Base-by-base conservation (phyloP, 2,113 vertebrate genomes). In the Cololabis saira region DNA sequence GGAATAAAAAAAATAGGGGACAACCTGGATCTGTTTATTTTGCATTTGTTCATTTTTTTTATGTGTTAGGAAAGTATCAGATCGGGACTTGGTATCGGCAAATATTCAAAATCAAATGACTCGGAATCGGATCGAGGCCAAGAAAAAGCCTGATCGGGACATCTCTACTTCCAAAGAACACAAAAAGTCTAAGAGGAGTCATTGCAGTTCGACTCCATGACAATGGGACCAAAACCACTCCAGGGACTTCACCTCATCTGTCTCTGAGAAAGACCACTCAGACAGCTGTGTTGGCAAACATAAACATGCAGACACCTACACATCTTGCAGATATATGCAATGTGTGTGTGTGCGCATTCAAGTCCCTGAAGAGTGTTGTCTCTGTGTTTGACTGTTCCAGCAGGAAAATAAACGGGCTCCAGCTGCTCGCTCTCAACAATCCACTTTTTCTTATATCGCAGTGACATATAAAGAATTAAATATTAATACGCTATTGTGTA, bases 241-340 rank as follows among this genome's bases (percentile, higher is more conserved):
- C 93, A 95, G 0, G 95, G 68, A 96, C 93, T 0, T 96, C 93
- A 63, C 94, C 94, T 92, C 94, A 94, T 85, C 95, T 94, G 83
- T 95, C 95, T 97, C 54, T 71, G 59, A 75, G 52, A 56, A 70
- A 80, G 54, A 22, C 59, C 80, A 51, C 65, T 55, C 51, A 48
- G 37, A 71, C 69, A 40, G 56, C 24, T 50, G 10, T 53, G 61
- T 43, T 42, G 19, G 67, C 33, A 50, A 41, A 67, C 45, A 78
- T 16, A 50, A 60, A 76, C 40, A 74, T 45, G 57, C 54, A 18
- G 54, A 61, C 56, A 64, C 61, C 40, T 40, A 42, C 14, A 59
- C 44, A 21, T 60, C 43, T 54, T 67, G 64, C 14, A 70, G 54
- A 81, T 41, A 65, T 47, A 33, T 58, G 45, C 33, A 21, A 27